Base-by-base conservation (phyloP, 2,888 invertebrate genomes). In the Dynastes tityus region DNA sequence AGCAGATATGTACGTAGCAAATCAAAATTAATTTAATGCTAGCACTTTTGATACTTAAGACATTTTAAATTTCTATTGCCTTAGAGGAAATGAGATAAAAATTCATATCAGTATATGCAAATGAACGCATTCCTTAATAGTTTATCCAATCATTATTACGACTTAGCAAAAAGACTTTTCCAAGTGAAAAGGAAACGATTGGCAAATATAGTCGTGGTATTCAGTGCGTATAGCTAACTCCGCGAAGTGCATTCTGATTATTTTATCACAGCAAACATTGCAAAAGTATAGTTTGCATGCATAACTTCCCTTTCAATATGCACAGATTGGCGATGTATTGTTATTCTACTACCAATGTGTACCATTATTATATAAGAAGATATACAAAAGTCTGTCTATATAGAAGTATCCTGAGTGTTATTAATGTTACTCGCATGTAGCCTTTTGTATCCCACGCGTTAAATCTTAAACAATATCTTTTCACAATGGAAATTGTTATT, bases 121-220 rank as follows among this genome's bases (percentile, higher is more conserved):
- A 32, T 32, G 5, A 32, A 45, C 45, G 45, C 45, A 45, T 45
- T 45, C 45, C 45, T 11, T 45, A 11, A 45, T 11, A 8, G 45
- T 2, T 45, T 45, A 8, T 45, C 45, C 11, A 45, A 45, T 8
- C 45, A 45, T 45, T 8, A 45, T 45, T 45, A 45, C 11, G 45
- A 11, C 8, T 11, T 45, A 11, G 55, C 1, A 16, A 55, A 55
- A 6, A n/a, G 64, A 11, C n/a, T 37, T 64, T 64, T 64, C 29
- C 37, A 29, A 64, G 32, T n/a, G 37, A 45, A 64, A 64, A 64
- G 64, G 64, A 64, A 64, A 64, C 37, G 64, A 0, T 32, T n/a
- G 6, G 22, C 22, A 55, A 55, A 64, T 29, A 29, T 11, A 11
- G 8, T 45, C 11, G 11, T 29, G n/a, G 29, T n/a, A 64, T 64